phyloP scores from a whole-genome alignment of 2,797 vertebrate genomes.

The Tapera naevia region DNA sequence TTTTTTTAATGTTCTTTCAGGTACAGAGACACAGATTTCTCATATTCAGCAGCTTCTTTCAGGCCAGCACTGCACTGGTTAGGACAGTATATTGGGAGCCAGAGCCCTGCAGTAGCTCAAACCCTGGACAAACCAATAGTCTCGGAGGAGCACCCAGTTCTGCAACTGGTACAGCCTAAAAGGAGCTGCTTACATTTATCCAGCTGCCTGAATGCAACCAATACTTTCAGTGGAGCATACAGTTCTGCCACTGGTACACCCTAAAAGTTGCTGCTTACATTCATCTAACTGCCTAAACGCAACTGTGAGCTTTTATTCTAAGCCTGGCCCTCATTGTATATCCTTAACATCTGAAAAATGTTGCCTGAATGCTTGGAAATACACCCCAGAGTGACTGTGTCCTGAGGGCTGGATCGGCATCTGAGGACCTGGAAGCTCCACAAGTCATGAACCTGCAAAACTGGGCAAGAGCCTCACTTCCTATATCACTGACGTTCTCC shows the following conservation, averaged over 20 bases:
- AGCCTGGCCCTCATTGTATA: neutral
- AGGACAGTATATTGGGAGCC: neutral
- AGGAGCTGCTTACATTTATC: neutral
- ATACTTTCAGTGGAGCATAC: fast-evolving
- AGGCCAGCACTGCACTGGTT: neutral
- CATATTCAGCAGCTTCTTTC: neutral
- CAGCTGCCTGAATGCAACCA: neutral
- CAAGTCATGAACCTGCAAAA: neutral
- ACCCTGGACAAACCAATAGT: neutral
- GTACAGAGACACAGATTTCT: neutral
- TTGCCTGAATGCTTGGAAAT: neutral
- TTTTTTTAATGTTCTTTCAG: neutral
- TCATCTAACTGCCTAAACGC: neutral
- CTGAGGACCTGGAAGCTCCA: neutral
- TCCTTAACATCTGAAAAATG: neutral
- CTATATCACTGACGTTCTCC: neutral
- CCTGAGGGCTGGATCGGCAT: neutral
- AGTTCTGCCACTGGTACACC: too few relatives aligned
- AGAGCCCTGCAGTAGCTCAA: neutral
- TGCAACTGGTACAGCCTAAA: neutral
- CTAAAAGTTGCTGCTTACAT: too few relatives aligned
- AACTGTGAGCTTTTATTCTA: neutral
- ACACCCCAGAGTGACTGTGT: neutral
- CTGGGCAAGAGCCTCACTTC: neutral
- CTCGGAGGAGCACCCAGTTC: neutral